A percentile compares a stretch with the other conserved stretches of the same genome.
phyloP scores from a whole-genome alignment of 2,888 invertebrate genomes.

The Incurvaria masculella region DNA sequence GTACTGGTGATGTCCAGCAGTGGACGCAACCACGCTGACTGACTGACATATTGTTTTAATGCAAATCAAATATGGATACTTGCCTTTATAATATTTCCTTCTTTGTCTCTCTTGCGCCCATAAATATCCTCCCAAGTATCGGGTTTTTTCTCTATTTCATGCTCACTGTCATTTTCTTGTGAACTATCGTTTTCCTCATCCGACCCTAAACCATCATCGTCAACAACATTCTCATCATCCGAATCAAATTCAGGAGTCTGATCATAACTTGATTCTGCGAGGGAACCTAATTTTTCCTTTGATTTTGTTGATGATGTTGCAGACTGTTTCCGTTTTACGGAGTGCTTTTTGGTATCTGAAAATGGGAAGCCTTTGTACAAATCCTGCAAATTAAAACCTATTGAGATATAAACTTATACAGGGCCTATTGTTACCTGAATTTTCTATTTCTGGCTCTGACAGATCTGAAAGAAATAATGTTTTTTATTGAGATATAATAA shows the following conservation, averaged over 20 bases:
- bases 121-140: slow-evolving; percentile 89
- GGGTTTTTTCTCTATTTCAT: slow-evolving; percentile 26
- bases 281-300: no score
- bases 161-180: slow-evolving; percentile 20
- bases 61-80: slow-evolving; percentile 12
- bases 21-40: no score
- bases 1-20: no score
- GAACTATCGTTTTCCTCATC: slow-evolving; percentile 18
- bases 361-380: no score
- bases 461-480: neutral
- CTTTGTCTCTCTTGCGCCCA: slow-evolving; percentile 76
- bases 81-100: slow-evolving; percentile 73
- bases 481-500: no score
- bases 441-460: slow-evolving; percentile 6
- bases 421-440: slow-evolving; percentile 6
- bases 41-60: slow-evolving; percentile 4
- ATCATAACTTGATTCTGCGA: no score
- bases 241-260: no score
- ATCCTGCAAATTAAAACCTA: no score
- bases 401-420: no score
- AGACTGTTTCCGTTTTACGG: no score
- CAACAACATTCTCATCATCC: slow-evolving; percentile 20
- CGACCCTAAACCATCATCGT: slow-evolving; percentile 21
- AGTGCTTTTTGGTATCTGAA: no score
- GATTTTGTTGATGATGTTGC: no score